Conservation (phyloP, 2,113 vertebrate species). For the Poeciliopsis occidentalis region DNA sequence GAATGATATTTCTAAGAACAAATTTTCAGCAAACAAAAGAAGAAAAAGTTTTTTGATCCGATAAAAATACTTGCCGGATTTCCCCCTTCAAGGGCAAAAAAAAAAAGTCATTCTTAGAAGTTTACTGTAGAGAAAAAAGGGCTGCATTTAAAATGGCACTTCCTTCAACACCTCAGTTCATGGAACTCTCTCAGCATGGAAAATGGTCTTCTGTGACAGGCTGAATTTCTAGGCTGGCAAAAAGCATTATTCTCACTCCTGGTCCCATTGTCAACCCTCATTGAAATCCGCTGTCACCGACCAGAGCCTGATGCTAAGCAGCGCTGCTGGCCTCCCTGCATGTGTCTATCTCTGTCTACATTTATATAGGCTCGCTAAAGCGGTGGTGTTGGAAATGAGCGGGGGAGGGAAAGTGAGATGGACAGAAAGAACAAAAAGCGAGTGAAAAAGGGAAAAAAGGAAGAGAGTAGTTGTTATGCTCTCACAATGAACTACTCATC, state of each 20-base stretch:
- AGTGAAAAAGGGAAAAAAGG: not conserved
- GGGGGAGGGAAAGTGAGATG: slow-evolving; percentile 46
- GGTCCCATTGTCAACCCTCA: slow-evolving; percentile 80
- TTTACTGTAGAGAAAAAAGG: slow-evolving; percentile 32
- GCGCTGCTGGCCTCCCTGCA: slow-evolving; percentile 72
- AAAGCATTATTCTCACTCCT: slow-evolving; percentile 82
- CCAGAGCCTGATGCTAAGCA: slow-evolving; percentile 73
- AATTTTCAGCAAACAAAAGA: not conserved
- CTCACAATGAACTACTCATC: slow-evolving; percentile 67
- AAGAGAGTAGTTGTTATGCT: slow-evolving; percentile 57
- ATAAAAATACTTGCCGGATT: not conserved
- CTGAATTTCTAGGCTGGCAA: slow-evolving; percentile 81
- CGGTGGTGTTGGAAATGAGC: slow-evolving; percentile 63
- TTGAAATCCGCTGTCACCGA: slow-evolving; percentile 80
- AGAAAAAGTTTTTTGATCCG: not conserved
- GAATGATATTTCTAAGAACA: not conserved
- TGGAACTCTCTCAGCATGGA: slow-evolving; percentile 61
- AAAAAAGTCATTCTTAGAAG: slow-evolving; percentile 13
- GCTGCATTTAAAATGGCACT: slow-evolving; percentile 58
- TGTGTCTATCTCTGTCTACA: slow-evolving; percentile 77
- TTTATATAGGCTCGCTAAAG: slow-evolving; percentile 57
- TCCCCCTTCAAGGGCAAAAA: not conserved
- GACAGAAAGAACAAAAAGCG: slow-evolving; percentile 25
- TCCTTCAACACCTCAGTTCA: slow-evolving; percentile 62
- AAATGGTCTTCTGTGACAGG: slow-evolving; percentile 77